Percentiles rank a stretch among this genome's conserved stretches.
Conservation (phyloP, 2,113 vertebrate genomes). For the Tachysurus fulvidraco region DNA sequence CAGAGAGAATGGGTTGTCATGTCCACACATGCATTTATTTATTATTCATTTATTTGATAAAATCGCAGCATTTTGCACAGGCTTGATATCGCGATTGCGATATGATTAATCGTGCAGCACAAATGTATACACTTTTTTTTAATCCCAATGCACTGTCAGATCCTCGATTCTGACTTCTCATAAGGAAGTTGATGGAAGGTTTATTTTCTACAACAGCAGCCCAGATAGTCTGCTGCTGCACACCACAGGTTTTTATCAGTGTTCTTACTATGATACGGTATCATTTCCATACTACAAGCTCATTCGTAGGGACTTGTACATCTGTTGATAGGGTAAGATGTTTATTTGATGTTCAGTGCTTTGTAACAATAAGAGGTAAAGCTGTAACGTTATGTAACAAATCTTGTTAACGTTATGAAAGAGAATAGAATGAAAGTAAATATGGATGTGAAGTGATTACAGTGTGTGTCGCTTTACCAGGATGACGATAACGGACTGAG, state of each 20-base stretch:
- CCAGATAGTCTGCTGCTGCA: not conserved
- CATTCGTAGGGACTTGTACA: too few species aligned
- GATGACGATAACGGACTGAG: slow-evolving; percentile 2
- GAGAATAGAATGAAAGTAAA: not conserved
- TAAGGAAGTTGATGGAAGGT: not conserved
- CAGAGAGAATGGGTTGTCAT: too few species aligned
- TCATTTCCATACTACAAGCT: not conserved
- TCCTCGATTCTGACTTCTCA: not conserved
- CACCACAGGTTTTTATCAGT: not conserved
- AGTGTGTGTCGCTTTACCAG: slow-evolving; percentile 27
- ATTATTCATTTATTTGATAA: too few species aligned
- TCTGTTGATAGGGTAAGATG: not conserved
- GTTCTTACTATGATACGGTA: not conserved
- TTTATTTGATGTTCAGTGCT: not conserved
- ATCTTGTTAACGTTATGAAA: not conserved
- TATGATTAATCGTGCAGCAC: too few species aligned
- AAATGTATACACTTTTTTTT: not conserved
- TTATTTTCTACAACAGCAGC: not conserved
- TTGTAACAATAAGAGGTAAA: not conserved
- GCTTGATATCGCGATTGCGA: too few species aligned
- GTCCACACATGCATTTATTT: too few species aligned
- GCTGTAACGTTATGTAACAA: too few species aligned
- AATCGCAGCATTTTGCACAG: too few species aligned
- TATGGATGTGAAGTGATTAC: not conserved
- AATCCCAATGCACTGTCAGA: not conserved